These are phyloP conservation scores for Clivina fossor DNA, from an alignment of 2,888 invertebrate genomes.

Conservation along the genomic window DNA sequence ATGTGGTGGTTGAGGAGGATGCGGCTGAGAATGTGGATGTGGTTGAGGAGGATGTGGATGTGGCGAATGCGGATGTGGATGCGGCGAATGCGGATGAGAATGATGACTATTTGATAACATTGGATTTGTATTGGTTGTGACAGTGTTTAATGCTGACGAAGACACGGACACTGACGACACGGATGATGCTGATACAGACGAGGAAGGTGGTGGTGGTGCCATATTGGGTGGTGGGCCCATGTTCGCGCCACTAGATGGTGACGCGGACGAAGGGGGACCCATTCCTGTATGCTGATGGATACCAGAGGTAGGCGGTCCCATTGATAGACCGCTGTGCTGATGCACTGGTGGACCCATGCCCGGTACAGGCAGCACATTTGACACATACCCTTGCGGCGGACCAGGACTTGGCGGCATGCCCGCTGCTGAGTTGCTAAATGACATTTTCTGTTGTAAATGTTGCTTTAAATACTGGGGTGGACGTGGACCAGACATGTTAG, in stretches of 20 bases:
- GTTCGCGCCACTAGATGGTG: no score
- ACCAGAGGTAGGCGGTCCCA: conserved; percentile 61
- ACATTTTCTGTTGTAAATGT: conserved; percentile 71
- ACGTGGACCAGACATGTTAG: conserved; percentile 56
- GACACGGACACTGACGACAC: no score
- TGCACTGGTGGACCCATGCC: conserved; percentile 56
- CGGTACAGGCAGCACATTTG: conserved; percentile 51
- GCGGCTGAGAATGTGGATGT: conserved; percentile 57
- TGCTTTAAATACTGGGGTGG: conserved; percentile 69
- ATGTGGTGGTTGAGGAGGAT: no score
- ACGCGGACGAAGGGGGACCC: conserved; percentile 53
- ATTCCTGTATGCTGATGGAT: conserved; percentile 55
- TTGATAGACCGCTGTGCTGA: conserved; percentile 52
- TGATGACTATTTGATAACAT: conserved; percentile 23
- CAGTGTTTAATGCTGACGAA: conserved; percentile 8
- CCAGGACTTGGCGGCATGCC: conserved; percentile 63
- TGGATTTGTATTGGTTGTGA: conserved; percentile 12
- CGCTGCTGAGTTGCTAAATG: conserved; percentile 56
- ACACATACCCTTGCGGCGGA: conserved; percentile 60
- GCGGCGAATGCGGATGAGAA: conserved; percentile 40
- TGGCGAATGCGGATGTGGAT: conserved; percentile 46
- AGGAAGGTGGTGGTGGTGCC: conserved; percentile 58
- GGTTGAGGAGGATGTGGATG: conserved; percentile 58
- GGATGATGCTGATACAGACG: conserved; percentile 5
- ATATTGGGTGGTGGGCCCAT: conserved; percentile 70